Conservation (phyloP, 1,140 invertebrate genomes). For the Tribolium madens region DNA sequence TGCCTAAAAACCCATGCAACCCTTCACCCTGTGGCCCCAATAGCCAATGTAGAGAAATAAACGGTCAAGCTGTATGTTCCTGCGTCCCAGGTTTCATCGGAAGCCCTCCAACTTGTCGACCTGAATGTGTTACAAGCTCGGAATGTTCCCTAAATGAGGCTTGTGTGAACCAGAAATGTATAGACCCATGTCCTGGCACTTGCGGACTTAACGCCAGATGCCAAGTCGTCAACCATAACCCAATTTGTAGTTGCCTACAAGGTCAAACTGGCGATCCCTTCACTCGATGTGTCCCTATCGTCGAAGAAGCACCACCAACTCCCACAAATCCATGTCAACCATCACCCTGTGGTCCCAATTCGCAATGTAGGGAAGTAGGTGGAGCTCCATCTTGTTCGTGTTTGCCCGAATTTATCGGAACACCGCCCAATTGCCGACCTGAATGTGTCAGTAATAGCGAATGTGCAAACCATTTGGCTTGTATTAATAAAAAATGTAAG, state of each 20-base stretch:
- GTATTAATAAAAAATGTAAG: constrained; percentile 74
- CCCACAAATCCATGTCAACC: constrained; percentile 76
- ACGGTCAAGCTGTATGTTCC: constrained; percentile 78
- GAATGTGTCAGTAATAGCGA: constrained; percentile 79
- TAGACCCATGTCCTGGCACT: constrained; percentile 80
- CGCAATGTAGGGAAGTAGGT: constrained; percentile 75
- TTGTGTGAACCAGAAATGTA: constrained; percentile 79
- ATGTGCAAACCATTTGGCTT: constrained; percentile 74
- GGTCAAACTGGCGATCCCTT: constrained; percentile 80
- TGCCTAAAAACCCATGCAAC: constrained; percentile 71
- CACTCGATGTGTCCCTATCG: constrained; percentile 67
- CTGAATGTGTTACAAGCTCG: constrained; percentile 81
- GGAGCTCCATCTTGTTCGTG: constrained; percentile 77
- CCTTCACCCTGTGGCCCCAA: constrained; percentile 79
- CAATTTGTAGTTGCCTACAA: constrained; percentile 76
- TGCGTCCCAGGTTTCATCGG: constrained; percentile 80
- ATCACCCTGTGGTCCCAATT: constrained; percentile 83
- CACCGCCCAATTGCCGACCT: constrained; percentile 80
- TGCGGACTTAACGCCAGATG: constrained; percentile 80
- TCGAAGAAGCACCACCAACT: constrained; percentile 56
- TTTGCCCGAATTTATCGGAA: constrained; percentile 77
- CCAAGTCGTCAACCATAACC: constrained; percentile 77
- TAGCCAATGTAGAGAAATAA: constrained; percentile 73
- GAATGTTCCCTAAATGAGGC: constrained; percentile 81
- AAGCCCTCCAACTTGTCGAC: constrained; percentile 73